Evolutionary conservation across 2,888 invertebrate species (phyloP).

Genomic region (Muscina levida): DNA sequence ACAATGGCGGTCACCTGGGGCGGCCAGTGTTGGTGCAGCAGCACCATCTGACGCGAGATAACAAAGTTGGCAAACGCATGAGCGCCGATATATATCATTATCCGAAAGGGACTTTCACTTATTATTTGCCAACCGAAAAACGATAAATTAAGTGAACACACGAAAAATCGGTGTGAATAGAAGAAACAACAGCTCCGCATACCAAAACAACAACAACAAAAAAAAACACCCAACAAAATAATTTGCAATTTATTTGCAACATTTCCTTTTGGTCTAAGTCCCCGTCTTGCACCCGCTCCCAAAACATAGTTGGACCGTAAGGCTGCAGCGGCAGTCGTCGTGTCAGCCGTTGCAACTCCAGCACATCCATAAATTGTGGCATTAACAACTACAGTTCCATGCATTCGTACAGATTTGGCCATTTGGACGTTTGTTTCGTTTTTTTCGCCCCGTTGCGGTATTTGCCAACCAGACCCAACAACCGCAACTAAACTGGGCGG

Average conservation of each 20-base stretch:
- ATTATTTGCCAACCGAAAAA: constrained; percentile 41
- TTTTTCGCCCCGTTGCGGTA: too few species aligned
- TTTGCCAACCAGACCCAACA: constrained; percentile 22
- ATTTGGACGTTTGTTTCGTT: constrained; percentile 20
- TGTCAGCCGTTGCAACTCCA: constrained; percentile 5
- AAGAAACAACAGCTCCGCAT: constrained; percentile 42
- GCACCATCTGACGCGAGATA: constrained; percentile 12
- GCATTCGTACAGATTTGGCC: not conserved
- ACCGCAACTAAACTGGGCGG: constrained; percentile 65
- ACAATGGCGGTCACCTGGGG: constrained; percentile 13
- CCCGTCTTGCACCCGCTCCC: constrained; percentile 1
- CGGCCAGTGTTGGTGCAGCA: not conserved
- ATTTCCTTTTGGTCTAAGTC: constrained; percentile 59
- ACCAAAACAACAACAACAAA: not conserved
- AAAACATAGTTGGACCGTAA: not conserved
- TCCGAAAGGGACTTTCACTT: constrained; percentile 64
- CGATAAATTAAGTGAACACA: constrained; percentile 57
- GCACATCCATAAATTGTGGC: constrained; percentile 55
- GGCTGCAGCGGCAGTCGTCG: not conserved
- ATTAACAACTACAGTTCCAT: constrained; percentile 42
- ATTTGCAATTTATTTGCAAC: constrained; percentile 62
- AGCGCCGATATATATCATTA: constrained; percentile 43
- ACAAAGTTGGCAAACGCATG: not conserved
- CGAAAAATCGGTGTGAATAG: constrained; percentile 21
- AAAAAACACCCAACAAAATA: not conserved